Evolutionary conservation across 2,888 invertebrate genomes (phyloP), one percentile per base, ranked within the genome.

Genomic region (Tetanocera ferruginea): DNA sequence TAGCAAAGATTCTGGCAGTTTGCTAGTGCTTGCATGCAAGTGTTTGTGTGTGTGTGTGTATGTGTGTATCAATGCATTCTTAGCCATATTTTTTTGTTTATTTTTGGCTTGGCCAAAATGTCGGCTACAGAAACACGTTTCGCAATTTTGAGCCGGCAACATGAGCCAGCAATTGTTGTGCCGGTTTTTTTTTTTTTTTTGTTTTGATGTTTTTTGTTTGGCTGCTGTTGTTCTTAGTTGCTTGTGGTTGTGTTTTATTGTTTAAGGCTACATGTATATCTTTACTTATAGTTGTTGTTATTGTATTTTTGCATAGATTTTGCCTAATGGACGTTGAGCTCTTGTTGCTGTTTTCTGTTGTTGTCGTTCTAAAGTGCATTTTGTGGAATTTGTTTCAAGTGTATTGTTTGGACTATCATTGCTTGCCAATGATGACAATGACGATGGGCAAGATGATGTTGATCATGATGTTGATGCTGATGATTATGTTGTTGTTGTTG

Each of bases 51-150:
- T 60, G 57, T 60, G 11, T 60, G 6, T 57, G 17, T 57, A 3
- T 23, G 3, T 57, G 17, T 57, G 57, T 57, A 8, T 55, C 57
- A 23, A 60, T 23, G 23, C 28, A 25, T 14, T 19, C 57, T 60
- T 23, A 23, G 9, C 19, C 25, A 25, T 28, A 2, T 60, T 23
- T 60, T 23, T 23, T 60, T 25, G 23, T 60, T 60, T 25, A 5
- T 25, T 25, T 60, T 60, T 60, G 57, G n/a, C 19, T 60, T 60
- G 57, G 57, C 19, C 28, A 60, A 60, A 60, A 60, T 60, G 57
- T 28, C 25, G 57, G 23, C 57, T 23, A 23, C 57, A 28, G 57
- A 60, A 60, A 60, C 57, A 60, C 57, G 57, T 60, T 25, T 60
- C 57, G 57, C 57, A 60, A 60, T 60, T 60, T 60, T 60, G 57